Base-by-base conservation (phyloP, 2,113 vertebrate species). In the Ceyx melanurus region DNA sequence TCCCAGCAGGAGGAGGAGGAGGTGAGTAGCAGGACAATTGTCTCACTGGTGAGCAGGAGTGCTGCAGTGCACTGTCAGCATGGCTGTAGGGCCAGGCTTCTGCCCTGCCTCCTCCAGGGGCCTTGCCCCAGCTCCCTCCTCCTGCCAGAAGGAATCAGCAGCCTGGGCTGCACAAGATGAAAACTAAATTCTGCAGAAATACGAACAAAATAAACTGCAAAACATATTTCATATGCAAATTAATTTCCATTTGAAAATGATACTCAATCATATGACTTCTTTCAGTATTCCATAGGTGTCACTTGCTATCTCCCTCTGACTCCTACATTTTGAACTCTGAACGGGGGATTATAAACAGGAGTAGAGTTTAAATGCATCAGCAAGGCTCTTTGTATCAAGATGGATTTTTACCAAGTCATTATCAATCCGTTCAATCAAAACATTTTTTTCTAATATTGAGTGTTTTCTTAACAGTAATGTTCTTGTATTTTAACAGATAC, bases 231-330 rank as follows among this genome's bases (percentile, higher is more conserved):
- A 1, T 65, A 91, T 94, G 94, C 75, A 94, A 96, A 96, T 85
- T 15, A 77, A 65, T 89, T 73, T 96, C 74, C 72, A 45, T 89
- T 91, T 93, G 64, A 82, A 89, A 79, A 67, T 83, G 57, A 67
- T 74, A 61, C 67, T 89, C 78, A 82, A 79, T 93, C 74, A 86
- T 60, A 75, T 92, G 60, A 53, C 68, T 86, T 21, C 31, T 80
- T 93, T 93, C 75, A 72, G 5, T 81, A 91, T 96, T 91, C 84
- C 40, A 10, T 91, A 71, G 75, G 83, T 96, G 92, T 89, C 68
- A 64, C 56, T 91, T 65, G 64, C 75, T 82, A 3, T 73, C 79
- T 91, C 72, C 20, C 48, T 15, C 0, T 42, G 64, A 74, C 84
- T 89, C 5, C 17, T 65, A 1, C 26, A n/a, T 74, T 82, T 92